These are phyloP conservation scores for Pseudomyrmex concolor DNA, from an alignment of 1,140 invertebrate genomes.

Conservation along the genomic window DNA sequence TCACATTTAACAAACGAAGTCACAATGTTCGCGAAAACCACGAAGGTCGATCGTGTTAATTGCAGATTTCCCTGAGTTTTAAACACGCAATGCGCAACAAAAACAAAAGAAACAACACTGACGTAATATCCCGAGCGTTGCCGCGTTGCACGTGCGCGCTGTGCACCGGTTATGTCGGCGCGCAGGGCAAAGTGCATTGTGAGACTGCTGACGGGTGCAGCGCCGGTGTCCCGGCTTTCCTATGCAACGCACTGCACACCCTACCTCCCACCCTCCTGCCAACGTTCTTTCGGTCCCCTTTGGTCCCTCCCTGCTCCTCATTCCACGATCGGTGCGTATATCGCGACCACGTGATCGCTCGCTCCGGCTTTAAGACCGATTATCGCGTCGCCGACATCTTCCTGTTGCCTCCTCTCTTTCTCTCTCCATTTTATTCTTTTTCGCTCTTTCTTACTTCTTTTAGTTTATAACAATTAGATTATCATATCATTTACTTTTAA, in stretches of 20 bases:
- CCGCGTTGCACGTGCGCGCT: constrained; percentile 60
- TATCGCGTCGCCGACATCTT: constrained; percentile 54
- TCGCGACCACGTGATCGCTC: constrained; percentile 66
- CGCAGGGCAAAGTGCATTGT: constrained; percentile 77
- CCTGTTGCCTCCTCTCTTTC: constrained; percentile 4
- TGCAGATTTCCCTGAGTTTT: no score
- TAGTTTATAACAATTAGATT: no score
- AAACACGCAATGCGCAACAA: no score
- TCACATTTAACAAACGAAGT: no score
- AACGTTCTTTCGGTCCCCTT: constrained; percentile 41
- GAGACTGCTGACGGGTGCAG: constrained; percentile 75
- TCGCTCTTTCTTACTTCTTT: background rate
- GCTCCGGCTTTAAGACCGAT: constrained; percentile 61
- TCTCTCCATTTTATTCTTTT: background rate
- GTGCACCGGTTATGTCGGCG: constrained; percentile 60
- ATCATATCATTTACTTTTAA: no score
- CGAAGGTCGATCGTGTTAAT: no score
- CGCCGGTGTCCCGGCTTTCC: constrained; percentile 74
- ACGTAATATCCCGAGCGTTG: no score
- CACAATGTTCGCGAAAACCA: no score
- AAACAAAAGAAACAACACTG: no score
- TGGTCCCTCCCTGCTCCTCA: constrained; percentile 25
- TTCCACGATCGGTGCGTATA: constrained; percentile 63
- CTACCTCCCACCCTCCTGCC: constrained; percentile 42
- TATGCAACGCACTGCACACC: constrained; percentile 65